Evolutionary conservation across 2,888 invertebrate species (phyloP).

Genomic region (Erebia ligea): DNA sequence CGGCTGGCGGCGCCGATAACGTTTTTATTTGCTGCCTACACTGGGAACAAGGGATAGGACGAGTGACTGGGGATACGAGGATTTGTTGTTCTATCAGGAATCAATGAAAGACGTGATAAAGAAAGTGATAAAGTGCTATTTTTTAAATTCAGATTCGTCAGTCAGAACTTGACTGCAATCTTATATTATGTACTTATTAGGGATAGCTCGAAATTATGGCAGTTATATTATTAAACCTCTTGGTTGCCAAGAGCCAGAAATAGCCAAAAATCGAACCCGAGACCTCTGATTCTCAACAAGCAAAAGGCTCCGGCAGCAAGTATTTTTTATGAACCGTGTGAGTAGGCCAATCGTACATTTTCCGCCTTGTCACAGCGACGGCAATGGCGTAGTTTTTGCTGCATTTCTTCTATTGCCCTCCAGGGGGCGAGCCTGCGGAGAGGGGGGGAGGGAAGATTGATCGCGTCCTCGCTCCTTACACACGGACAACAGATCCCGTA

Average conservation of each 20-base stretch:
- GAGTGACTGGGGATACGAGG: neutral
- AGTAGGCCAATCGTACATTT: slow-evolving; percentile 12
- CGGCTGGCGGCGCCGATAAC: slow-evolving; percentile 14
- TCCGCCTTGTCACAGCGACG: slow-evolving; percentile 10
- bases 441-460: slow-evolving; percentile 17
- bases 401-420: slow-evolving; percentile 20
- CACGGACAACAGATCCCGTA: slow-evolving; percentile 13
- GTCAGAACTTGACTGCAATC: too few relatives aligned
- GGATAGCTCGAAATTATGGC: too few relatives aligned
- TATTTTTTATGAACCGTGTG: slow-evolving; percentile 3
- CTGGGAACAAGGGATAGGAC: neutral
- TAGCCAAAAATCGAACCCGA: too few relatives aligned
- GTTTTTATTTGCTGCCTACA: slow-evolving; percentile 22
- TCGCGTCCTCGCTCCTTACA: slow-evolving; percentile 2
- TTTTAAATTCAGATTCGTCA: too few relatives aligned
- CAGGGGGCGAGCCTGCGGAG: neutral
- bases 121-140: too few relatives aligned
- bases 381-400: slow-evolving; percentile 12
- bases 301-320: neutral
- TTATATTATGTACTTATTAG: too few relatives aligned
- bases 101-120: too few relatives aligned
- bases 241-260: too few relatives aligned
- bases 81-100: neutral
- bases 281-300: neutral
- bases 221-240: too few relatives aligned